Percentiles rank a stretch among this genome's conserved stretches.
phyloP scores from a whole-genome alignment of 2,888 invertebrate species.

The Drosophila anomelani region DNA sequence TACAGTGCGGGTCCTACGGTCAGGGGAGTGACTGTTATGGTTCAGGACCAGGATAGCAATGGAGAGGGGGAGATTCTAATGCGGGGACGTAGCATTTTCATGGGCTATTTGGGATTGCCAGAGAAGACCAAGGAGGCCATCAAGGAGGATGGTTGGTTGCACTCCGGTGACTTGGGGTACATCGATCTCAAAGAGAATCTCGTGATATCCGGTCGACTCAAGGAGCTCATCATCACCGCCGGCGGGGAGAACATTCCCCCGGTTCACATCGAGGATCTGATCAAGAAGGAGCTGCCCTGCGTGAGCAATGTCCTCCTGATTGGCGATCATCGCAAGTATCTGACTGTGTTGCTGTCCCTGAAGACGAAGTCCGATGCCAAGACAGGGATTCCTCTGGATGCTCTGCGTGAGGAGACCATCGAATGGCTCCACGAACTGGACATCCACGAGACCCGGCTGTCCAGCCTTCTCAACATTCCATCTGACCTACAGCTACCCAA shows the following conservation, averaged over 20 bases:
- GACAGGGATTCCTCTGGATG: slow-evolving; percentile 89
- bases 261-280: slow-evolving; percentile 91
- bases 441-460: slow-evolving; percentile 87
- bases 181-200: slow-evolving; percentile 90
- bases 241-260: slow-evolving; percentile 97
- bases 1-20: slow-evolving; percentile 90
- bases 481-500: slow-evolving; percentile 79
- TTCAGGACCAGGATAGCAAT: slow-evolving; percentile 88
- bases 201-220: slow-evolving; percentile 90
- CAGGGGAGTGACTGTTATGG: slow-evolving; percentile 88
- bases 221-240: slow-evolving; percentile 96
- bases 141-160: slow-evolving; percentile 92
- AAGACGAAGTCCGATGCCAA: slow-evolving; percentile 91
- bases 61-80: slow-evolving; percentile 93
- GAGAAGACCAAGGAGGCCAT: slow-evolving; percentile 90
- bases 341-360: slow-evolving; percentile 92
- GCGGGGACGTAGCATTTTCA: slow-evolving; percentile 92
- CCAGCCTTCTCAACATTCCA: slow-evolving; percentile 86
- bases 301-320: slow-evolving; percentile 93
- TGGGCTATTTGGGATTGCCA: slow-evolving; percentile 92
- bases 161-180: slow-evolving; percentile 94
- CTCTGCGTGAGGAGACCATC: slow-evolving; percentile 87
- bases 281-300: slow-evolving; percentile 90
- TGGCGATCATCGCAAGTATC: slow-evolving; percentile 94
- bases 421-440: slow-evolving; percentile 90